Evolutionary conservation across 2,797 vertebrate species (phyloP).

Genomic region (Arnoldichthys spilopterus): DNA sequence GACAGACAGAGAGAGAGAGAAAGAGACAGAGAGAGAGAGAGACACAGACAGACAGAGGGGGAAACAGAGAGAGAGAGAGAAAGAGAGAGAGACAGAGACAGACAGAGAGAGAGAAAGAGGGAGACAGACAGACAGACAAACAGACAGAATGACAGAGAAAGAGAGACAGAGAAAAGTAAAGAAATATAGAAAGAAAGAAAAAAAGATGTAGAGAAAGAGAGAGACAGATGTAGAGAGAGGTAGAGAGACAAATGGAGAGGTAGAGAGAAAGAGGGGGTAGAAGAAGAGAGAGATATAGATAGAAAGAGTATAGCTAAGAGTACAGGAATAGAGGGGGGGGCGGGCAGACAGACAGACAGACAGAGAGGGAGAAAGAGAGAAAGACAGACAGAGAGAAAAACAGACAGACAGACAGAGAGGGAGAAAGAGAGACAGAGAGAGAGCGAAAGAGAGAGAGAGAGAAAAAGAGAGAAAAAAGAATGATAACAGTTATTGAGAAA

Average conservation of each 20-base stretch:
- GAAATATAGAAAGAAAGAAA: too few relatives aligned
- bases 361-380: too few relatives aligned
- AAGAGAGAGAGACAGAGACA: not conserved
- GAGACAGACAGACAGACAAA: too few relatives aligned
- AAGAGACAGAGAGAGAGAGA: not conserved
- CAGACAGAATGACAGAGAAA: too few relatives aligned
- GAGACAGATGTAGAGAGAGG: too few relatives aligned
- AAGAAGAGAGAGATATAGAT: not conserved
- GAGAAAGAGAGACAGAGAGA: not conserved
- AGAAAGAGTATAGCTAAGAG: not conserved
- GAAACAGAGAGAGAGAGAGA: not conserved
- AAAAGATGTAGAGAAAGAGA: too few relatives aligned
- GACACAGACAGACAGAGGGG: not conserved
- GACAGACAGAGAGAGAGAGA: not conserved
- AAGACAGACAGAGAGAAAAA: too few relatives aligned
- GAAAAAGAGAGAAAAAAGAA: not conserved
- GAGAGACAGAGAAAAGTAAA: too few relatives aligned
- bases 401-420: too few relatives aligned
- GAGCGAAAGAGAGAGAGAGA: not conserved
- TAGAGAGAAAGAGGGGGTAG: not conserved
- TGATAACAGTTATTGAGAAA: not conserved
- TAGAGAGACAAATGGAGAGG: not conserved
- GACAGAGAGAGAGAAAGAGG: not conserved
- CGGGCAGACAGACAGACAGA: too few relatives aligned
- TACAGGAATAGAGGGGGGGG: not conserved